phyloP scores from a whole-genome alignment of 2,113 vertebrate species.

The Microcebus jonahi region DNA sequence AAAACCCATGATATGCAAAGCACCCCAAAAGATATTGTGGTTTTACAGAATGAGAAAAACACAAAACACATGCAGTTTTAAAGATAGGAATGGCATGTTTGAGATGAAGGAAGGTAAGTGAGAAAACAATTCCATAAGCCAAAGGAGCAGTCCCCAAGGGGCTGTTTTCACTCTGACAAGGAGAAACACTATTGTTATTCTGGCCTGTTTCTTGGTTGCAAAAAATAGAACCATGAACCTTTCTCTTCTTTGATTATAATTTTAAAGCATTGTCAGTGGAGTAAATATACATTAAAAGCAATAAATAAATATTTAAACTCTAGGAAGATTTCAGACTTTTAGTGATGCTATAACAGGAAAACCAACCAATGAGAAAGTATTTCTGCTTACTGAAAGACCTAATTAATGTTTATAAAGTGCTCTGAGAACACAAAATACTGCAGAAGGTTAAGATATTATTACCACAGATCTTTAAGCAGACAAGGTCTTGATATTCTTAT shows the following conservation, averaged over 20 bases:
- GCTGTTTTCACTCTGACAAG: neutral
- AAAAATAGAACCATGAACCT: constrained; percentile 15
- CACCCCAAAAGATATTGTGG: neutral
- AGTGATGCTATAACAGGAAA: neutral
- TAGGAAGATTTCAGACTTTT: constrained; percentile 4
- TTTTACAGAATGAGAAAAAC: neutral
- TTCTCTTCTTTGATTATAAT: constrained; percentile 33
- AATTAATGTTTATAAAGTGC: constrained; percentile 59
- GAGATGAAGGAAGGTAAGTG: neutral
- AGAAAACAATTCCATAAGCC: neutral
- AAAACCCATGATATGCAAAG: neutral
- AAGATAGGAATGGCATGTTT: neutral
- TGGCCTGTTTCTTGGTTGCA: neutral
- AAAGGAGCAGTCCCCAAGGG: neutral
- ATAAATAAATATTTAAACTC: constrained; percentile 56
- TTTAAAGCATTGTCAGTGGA: constrained; percentile 32
- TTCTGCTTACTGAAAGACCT: constrained; percentile 23
- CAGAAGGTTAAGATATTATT: constrained; percentile 32
- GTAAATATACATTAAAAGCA: constrained; percentile 45
- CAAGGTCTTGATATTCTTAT: constrained; percentile 46
- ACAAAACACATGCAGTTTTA: neutral
- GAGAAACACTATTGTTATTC: neutral
- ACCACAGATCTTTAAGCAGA: constrained; percentile 51
- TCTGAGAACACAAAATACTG: neutral
- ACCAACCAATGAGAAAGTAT: neutral